Base-by-base conservation (phyloP, 2,888 invertebrate species). In the Drosophila aldrichi region DNA sequence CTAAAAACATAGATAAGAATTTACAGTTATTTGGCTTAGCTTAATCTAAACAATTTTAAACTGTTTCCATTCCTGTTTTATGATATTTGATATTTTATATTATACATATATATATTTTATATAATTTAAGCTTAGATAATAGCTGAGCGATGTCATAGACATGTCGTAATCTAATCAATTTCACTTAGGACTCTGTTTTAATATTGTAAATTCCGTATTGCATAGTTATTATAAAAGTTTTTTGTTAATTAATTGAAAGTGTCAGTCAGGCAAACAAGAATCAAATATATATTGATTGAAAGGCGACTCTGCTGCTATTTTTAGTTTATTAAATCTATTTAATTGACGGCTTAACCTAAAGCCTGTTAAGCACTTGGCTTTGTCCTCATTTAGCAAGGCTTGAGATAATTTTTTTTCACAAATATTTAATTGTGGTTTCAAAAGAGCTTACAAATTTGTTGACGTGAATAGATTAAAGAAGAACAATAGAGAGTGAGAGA, bases 381-480 rank as follows among this genome's bases (percentile, higher is more conserved):
- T 46, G 12, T 34, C 10, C 18, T 40, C 16, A 16, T 25, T 12
- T 41, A 25, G 9, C 40, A 34, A 48, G 16, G 49, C n/a, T 43
- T 3, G 12, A 36, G 25, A 51, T 43, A 62, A 43, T 61, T 25
- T 14, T 18, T 34, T n/a, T n/a, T n/a, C n/a, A n/a, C 36, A 22
- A 22, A 36, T 34, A 44, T 65, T 16, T 44, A 25, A 18, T 40
- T 34, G 12, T 16, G 34, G 22, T 25, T 29, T 36, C 7, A 22
- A 22, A n/a, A 32, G n/a, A 51, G 51, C 20, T 52, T 10, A 38
- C 32, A n/a, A 38, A 38, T 16, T 40, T 41, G 43, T 14, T 36
- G 43, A 62, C 16, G 40, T 46, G n/a, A 46, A 40, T 32, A 10
- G 46, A 40, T 48, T 66, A 34, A 54, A 46, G 7, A 0, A 49